Base-by-base conservation (phyloP, 2,797 vertebrate species). In the Benthosema pterotum region DNA sequence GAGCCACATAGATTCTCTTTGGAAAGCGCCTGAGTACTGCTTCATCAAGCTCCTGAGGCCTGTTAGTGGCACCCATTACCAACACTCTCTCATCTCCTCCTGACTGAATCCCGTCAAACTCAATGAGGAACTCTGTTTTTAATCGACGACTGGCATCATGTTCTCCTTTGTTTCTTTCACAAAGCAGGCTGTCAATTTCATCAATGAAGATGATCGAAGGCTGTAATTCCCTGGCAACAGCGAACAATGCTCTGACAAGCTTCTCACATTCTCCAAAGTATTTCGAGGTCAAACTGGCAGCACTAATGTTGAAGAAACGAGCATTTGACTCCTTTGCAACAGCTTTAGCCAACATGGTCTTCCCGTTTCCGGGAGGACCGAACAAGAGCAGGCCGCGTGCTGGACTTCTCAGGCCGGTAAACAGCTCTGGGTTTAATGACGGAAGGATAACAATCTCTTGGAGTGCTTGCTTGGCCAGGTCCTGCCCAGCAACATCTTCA, bases 401-500 rank as follows among this genome's bases (percentile, higher is more conserved):
- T 1, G 98, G 98, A 80, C 97, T 91, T 85, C 98, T 92, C 22
- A 99, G 92, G 5, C 97, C 97, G 80, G 98, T 99, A 56, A 99
- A 99, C 69, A 99, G 90, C 97, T 99, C 98, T 75, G 98, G 98
- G 74, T 96, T 92, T 64, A 99, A 88, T 59, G 96, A 95, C 52
- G 97, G 98, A 66, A 99, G 95, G 70, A 99, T 99, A 82, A 99
- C 97, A 60, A 99, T 99, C 91, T 99, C 98, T 87, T 99, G 97
- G 51, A 99, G 87, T 1, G 97, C 96, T 83, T 99, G 98, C 69
- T 99, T 99, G 67, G 98, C 96, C 78, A 98, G 78, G 0, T 96
- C 91, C 79, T 99, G 98, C 59, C 98, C 98, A 9, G 98, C 97
- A 1, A 99, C 88, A 76, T 99, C 97, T 46, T 95, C 89, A 84